Conservation (phyloP, 2,113 vertebrate genomes). For the Malurus melanocephalus region DNA sequence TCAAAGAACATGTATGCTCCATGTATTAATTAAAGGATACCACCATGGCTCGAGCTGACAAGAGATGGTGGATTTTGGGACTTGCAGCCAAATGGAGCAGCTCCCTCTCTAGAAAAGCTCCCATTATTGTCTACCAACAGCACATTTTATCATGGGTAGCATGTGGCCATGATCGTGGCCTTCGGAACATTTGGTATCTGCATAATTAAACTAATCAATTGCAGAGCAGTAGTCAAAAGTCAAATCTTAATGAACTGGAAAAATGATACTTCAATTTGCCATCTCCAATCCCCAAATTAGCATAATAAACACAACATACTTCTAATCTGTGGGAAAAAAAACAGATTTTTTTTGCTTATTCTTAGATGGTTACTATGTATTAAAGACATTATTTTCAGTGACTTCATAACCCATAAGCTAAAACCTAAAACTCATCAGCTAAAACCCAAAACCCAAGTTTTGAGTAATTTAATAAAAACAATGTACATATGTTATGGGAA, state of each 20-base stretch:
- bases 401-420: not conserved
- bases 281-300: conserved; percentile 14
- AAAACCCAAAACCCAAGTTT: not conserved
- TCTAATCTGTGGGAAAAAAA: not conserved
- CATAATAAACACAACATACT: not conserved
- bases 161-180: not conserved
- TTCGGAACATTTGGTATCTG: conserved; percentile 7
- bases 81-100: not conserved
- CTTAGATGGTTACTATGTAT: not conserved
- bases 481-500: not conserved
- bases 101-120: not conserved
- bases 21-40: not conserved
- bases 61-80: not conserved
- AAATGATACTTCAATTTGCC: conserved; percentile 43
- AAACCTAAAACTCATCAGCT: too few species aligned
- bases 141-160: not conserved
- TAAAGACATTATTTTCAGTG: not conserved
- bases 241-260: conserved; percentile 57
- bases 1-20: conserved; percentile 32
- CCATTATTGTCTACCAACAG: not conserved
- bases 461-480: not conserved
- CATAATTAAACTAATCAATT: conserved; percentile 45
- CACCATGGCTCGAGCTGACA: not conserved
- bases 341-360: not conserved
- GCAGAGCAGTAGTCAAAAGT: conserved; percentile 43